phyloP scores from a whole-genome alignment of 1,140 invertebrate genomes.

The Conus ventricosus region DNA sequence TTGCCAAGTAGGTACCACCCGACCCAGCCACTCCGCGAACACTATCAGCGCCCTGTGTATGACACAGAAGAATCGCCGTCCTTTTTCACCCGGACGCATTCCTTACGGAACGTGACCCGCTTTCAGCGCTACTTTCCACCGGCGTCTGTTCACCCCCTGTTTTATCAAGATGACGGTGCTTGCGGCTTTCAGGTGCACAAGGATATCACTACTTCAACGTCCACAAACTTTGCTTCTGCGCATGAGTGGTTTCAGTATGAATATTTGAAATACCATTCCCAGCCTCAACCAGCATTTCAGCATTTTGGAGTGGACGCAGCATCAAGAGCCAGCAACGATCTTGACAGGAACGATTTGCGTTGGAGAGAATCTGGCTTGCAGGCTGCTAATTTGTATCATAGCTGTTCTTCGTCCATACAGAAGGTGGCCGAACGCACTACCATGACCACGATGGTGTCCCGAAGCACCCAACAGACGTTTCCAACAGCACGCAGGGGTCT shows the following conservation, averaged over 20 bases:
- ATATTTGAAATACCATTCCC: not conserved
- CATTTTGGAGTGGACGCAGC: not conserved
- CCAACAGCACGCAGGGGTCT: not conserved
- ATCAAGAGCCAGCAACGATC: not conserved
- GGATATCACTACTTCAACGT: not conserved
- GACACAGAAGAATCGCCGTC: not conserved
- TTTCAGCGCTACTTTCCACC: not conserved
- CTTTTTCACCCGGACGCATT: not conserved
- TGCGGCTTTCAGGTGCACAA: not conserved
- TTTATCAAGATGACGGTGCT: not conserved
- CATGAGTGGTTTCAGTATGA: conserved; percentile 7
- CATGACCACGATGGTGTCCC: not conserved
- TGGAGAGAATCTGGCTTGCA: not conserved
- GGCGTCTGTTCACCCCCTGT: not conserved
- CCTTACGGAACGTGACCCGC: not conserved
- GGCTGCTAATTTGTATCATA: not conserved
- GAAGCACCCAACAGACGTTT: not conserved
- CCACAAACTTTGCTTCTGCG: not conserved
- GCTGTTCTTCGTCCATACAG: not conserved
- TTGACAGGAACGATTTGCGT: not conserved
- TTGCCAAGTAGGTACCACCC: not conserved
- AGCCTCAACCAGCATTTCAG: not conserved
- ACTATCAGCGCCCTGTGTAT: not conserved
- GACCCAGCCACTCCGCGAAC: not conserved
- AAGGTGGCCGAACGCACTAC: not conserved